These are phyloP conservation scores for Orchestia grillus DNA, from an alignment of 1,140 invertebrate species.

Conservation along the genomic window DNA sequence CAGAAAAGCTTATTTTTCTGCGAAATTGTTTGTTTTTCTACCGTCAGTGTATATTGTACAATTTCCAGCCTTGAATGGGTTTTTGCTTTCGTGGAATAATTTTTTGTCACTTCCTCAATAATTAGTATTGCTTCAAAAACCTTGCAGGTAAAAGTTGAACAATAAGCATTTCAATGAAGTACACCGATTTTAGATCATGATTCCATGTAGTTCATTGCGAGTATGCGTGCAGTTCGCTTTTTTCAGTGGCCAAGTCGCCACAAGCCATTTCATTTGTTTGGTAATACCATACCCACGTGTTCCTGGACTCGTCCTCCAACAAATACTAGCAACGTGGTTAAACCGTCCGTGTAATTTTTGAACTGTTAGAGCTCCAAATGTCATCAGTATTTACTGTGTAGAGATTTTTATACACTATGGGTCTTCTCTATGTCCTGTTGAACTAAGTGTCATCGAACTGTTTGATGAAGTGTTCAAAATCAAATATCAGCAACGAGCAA, in stretches of 20 bases:
- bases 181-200: too few species aligned
- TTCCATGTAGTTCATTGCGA: too few species aligned
- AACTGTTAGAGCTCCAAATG: neutral
- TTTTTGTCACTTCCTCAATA: too few species aligned
- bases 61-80: too few species aligned
- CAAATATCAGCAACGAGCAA: neutral
- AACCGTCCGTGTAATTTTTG: neutral
- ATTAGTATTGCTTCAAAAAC: too few species aligned
- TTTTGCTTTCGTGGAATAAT: too few species aligned
- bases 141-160: too few species aligned
- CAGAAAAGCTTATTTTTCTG: too few species aligned
- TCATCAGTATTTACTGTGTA: neutral
- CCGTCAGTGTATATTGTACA: too few species aligned
- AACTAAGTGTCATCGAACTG: neutral
- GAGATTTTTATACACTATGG: neutral
- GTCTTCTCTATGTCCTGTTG: neutral
- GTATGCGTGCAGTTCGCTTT: too few species aligned
- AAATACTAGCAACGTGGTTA: neutral
- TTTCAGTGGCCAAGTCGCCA: neutral
- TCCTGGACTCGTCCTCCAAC: neutral
- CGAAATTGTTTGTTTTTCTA: neutral
- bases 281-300: neutral
- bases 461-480: neutral
- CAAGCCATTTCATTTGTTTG: neutral
- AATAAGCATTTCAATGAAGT: too few species aligned